Evolutionary conservation across 2,113 vertebrate genomes (phyloP).

Genomic region (Promerops cafer): DNA sequence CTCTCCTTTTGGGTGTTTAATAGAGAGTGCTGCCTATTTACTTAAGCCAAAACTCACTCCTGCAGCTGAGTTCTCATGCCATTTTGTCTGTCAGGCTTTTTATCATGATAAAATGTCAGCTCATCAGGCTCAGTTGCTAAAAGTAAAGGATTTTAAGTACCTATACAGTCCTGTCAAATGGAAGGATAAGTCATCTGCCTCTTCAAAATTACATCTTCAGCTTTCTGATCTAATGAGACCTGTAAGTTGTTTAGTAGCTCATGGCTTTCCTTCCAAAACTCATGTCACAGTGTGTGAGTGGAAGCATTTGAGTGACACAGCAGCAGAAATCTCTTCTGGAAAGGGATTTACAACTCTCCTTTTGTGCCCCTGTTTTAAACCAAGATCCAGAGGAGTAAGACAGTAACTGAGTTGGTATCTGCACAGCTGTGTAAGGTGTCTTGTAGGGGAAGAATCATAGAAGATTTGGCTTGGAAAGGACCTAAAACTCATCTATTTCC

Average conservation of each 20-base stretch:
- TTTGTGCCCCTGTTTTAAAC: not conserved
- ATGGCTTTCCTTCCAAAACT: not conserved
- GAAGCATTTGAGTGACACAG: not conserved
- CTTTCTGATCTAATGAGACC: not conserved
- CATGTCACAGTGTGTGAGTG: not conserved
- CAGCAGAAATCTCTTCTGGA: not conserved
- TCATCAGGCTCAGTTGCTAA: not conserved
- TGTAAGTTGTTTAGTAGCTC: not conserved
- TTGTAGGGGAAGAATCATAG: not conserved
- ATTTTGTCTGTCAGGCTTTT: not conserved
- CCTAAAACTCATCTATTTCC: not conserved
- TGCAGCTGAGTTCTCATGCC: not conserved
- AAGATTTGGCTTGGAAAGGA: not conserved
- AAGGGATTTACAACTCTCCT: not conserved
- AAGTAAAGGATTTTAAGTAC: not conserved
- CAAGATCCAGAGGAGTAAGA: not conserved
- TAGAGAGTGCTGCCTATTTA: not conserved
- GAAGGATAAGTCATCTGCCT: not conserved
- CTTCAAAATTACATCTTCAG: not conserved
- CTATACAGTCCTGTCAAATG: not conserved
- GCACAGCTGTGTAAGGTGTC: accelerated
- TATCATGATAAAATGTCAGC: not conserved
- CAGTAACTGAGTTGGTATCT: not conserved
- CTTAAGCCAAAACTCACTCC: not conserved
- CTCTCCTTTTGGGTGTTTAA: not conserved